Percentiles rank a stretch among this genome's conserved stretches.
phyloP scores from a whole-genome alignment of 2,888 invertebrate species.

The Phania funesta region DNA sequence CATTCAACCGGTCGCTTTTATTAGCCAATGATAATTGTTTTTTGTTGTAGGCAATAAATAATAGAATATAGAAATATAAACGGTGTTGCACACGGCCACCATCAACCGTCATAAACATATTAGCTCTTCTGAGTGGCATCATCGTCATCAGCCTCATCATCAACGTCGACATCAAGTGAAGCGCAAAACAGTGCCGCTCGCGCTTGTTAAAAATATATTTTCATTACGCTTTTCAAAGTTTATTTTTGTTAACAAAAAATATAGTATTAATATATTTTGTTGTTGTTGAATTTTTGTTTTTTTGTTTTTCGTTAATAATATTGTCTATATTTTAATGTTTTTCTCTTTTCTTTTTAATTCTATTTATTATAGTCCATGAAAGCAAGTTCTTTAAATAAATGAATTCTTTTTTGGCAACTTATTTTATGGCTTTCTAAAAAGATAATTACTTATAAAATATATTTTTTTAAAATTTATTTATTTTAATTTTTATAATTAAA shows the following conservation, averaged over 20 bases:
- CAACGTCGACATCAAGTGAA: constrained; percentile 34
- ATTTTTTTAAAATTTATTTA: no score
- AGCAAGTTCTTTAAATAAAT: constrained; percentile 16
- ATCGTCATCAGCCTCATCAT: constrained; percentile 22
- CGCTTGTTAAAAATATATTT: constrained; percentile 67
- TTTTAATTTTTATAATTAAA: no score
- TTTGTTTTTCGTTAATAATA: constrained; percentile 13
- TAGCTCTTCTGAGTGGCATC: constrained; percentile 39
- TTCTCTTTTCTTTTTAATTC: neutral
- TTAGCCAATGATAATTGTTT: constrained; percentile 64
- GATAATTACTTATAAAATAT: no score
- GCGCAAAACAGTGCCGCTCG: constrained; percentile 58
- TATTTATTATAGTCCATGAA: constrained; percentile 46
- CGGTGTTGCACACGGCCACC: constrained; percentile 81
- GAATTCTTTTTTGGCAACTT: constrained; percentile 9
- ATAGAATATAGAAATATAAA: constrained; percentile 74
- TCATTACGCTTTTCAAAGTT: constrained; percentile 52
- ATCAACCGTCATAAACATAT: constrained; percentile 53
- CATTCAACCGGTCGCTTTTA: constrained; percentile 60
- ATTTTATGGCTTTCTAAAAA: neutral
- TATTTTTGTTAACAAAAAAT: constrained; percentile 53
- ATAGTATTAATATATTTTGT: constrained; percentile 26
- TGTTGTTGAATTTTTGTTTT: constrained; percentile 1
- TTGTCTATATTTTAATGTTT: constrained; percentile 8
- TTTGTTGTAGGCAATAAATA: constrained; percentile 69